Base-by-base conservation (phyloP, 1,140 invertebrate genomes). In the Campoletis sonorensis region DNA sequence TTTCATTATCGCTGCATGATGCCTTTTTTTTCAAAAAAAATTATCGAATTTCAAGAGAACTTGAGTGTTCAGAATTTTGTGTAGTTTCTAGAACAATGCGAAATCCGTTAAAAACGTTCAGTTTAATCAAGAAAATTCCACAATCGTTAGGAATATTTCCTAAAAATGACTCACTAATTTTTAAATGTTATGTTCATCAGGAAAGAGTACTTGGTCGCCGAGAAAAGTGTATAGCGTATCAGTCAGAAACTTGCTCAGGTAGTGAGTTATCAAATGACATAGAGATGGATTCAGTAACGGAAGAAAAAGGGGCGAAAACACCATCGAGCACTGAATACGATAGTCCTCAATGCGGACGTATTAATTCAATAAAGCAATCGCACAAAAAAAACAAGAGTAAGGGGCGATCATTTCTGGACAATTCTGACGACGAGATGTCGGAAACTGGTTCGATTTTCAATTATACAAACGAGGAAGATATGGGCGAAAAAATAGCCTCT, bases 361-460 rank as follows among this genome's bases (percentile, higher is more conserved):
- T 77, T 0, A 61, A 79, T 82, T 84, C 85, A 4, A 81, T 85
- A 27, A 84, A 87, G 26, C 71, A 79, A 64, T 86, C 83, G 37
- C 79, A 76, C 37, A 84, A 86, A 30, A 83, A 85, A 73, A 82
- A 83, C 54, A 85, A 81, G 71, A 85, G 16, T 67, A 75, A 70
- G 27, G 84, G 79, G 1, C 83, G 84, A 72, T 68, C 70, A 11
- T 51, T 73, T 21, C 30, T 80, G 4, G 71, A 77, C 51, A 37
- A 81, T 72, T 85, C 83, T 0, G 84, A 87, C 15, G 84, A 86
- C 21, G 83, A 88, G 58, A 21, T 81, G 16, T 85, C 80, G 0
- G 83, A 89, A 0, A 77, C 81, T n/a, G 83, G 80, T 49, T 89
- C 85, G 5, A 30, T 88, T 37, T 87, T 84, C 51, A 80, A 86